Base-by-base conservation (phyloP, 2,888 invertebrate species). In the Nemapogon koenigi region DNA sequence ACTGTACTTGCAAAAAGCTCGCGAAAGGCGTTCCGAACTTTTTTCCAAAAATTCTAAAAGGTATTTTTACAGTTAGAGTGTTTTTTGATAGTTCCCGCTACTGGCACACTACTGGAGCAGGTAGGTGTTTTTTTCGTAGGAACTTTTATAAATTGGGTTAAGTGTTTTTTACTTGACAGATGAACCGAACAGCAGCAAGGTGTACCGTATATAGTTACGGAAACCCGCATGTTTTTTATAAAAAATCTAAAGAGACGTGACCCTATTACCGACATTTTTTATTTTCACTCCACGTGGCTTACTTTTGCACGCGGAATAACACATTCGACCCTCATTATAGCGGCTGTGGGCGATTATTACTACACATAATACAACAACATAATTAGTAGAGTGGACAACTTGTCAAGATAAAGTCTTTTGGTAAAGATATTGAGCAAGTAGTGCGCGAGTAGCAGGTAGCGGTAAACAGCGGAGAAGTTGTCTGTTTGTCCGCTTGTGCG, bases 131-230 rank as follows among this genome's bases (percentile, higher is more conserved):
- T 72, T 59, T 53, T 41, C 17, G 16, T 28, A 13, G 3, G 50
- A 52, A 53, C 57, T 59, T 60, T 53, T 59, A 61, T 59, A 64
- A 72, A 69, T 68, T 73, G 70, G 76, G 75, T 75, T 73, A 73
- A 66, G 55, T 48, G 46, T 67, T 68, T 53, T 55, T 65, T 60
- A 45, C 46, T 44, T 50, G 63, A 61, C 67, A 71, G 62, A 62
- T 63, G 72, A 70, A 53, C 49, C 55, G 52, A 56, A n/a, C n/a
- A n/a, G n/a, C n/a, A n/a, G 61, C 67, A 70, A 75, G 73, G 75
- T 71, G 70, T 69, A 59, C 59, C 62, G 73, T 67, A 59, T 76
- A 61, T 55, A 54, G 72, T 76, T 78, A 75, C 76, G 78, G 78
- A 71, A 75, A 72, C 72, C 59, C 49, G 57, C 52, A 53, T 53